These are phyloP conservation scores for Morelia viridis DNA, from an alignment of 2,797 vertebrate species.

Conservation along the genomic window DNA sequence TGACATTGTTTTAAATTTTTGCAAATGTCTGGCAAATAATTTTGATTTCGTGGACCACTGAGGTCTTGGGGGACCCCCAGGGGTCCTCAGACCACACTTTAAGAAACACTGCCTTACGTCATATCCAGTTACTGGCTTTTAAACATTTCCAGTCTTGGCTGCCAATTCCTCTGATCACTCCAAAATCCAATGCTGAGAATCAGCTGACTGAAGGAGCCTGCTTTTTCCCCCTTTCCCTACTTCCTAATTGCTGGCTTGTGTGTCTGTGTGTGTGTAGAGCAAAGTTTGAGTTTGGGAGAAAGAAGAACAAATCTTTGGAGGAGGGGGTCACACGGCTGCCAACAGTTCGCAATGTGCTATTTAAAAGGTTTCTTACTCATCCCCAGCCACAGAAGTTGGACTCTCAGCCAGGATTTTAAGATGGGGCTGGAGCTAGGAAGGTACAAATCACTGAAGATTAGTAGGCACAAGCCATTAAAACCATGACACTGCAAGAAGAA, in stretches of 20 bases:
- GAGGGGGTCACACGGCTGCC: neutral
- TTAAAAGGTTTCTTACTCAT: neutral
- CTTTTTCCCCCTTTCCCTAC: no score
- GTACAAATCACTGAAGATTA: neutral
- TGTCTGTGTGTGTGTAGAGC: neutral
- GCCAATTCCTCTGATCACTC: neutral
- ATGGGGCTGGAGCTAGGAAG: neutral
- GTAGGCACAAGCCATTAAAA: neutral
- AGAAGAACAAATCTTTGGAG: neutral
- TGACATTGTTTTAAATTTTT: neutral
- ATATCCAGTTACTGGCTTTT: neutral
- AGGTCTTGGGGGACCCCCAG: neutral
- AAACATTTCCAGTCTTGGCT: neutral
- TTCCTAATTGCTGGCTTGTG: neutral
- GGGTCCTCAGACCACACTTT: neutral
- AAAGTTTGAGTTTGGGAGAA: neutral
- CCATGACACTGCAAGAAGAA: neutral
- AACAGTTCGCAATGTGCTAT: no score
- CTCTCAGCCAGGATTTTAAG: neutral
- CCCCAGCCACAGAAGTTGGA: neutral
- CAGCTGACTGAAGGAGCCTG: neutral
- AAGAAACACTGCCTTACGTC: neutral
- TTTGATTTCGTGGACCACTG: neutral
- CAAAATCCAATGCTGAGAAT: neutral
- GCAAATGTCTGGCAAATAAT: neutral